These are phyloP conservation scores for Scatophagus argus DNA, from an alignment of 2,113 vertebrate species.

Conservation along the genomic window DNA sequence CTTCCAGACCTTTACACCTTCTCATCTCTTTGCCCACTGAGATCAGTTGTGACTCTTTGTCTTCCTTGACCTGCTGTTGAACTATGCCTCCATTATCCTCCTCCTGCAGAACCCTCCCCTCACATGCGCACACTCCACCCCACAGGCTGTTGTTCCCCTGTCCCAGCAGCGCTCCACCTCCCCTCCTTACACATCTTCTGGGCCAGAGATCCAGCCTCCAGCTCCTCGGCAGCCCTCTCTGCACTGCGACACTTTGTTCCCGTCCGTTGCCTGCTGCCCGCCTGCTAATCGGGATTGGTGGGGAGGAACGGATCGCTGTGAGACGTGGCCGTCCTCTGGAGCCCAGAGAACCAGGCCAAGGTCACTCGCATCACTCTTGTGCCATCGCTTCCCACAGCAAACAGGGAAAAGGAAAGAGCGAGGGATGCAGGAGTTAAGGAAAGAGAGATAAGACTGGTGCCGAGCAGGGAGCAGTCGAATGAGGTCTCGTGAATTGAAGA, in stretches of 20 bases:
- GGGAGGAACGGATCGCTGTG: slow-evolving; percentile 64
- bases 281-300: slow-evolving; percentile 72
- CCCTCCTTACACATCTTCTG: slow-evolving; percentile 45
- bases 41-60: slow-evolving; percentile 49
- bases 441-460: slow-evolving; percentile 56
- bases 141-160: slow-evolving; percentile 41
- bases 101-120: slow-evolving; percentile 21
- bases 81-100: slow-evolving; percentile 53
- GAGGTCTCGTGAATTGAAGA: slow-evolving; percentile 39
- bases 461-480: slow-evolving; percentile 42
- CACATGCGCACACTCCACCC: slow-evolving; percentile 19
- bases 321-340: slow-evolving; percentile 70
- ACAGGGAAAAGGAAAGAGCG: slow-evolving; percentile 30
- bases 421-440: slow-evolving; percentile 50
- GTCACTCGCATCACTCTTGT: slow-evolving; percentile 70
- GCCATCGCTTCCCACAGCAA: slow-evolving; percentile 57
- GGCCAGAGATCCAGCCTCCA: slow-evolving; percentile 52
- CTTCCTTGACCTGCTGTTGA: slow-evolving; percentile 65
- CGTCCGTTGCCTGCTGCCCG: slow-evolving; percentile 60
- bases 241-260: slow-evolving; percentile 75
- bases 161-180: slow-evolving; percentile 16
- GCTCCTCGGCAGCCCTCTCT: slow-evolving; percentile 65
- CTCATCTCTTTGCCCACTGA: slow-evolving; percentile 52
- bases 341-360: slow-evolving; percentile 76
- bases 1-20: slow-evolving; percentile 37